phyloP scores from a whole-genome alignment of 2,888 invertebrate genomes.

The Dastarcus helophoroides region DNA sequence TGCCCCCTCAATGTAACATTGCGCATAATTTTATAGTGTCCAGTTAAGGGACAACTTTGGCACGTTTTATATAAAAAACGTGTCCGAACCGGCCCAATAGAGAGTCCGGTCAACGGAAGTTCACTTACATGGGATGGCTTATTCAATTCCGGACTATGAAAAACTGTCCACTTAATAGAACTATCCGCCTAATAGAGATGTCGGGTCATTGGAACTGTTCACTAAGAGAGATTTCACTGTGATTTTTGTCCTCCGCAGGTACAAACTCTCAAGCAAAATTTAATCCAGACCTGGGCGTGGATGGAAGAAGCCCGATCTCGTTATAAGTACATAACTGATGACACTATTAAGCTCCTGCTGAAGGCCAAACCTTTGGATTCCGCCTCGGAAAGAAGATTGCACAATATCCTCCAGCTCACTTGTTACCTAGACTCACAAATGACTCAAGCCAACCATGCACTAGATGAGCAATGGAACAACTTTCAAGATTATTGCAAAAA shows the following conservation, averaged over 20 bases:
- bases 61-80: too few species aligned
- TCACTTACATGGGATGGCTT: too few species aligned
- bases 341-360: constrained; percentile 26
- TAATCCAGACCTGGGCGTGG: constrained; percentile 46
- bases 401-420: constrained; percentile 55
- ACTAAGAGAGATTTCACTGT: too few species aligned
- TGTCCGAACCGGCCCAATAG: too few species aligned
- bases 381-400: constrained; percentile 52
- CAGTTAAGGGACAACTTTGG: too few species aligned
- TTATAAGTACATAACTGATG: constrained; percentile 32
- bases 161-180: too few species aligned
- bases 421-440: constrained; percentile 68
- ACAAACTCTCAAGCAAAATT: constrained; percentile 40
- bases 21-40: too few species aligned
- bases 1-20: too few species aligned
- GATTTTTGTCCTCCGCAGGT: constrained; percentile 20
- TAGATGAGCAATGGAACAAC: constrained; percentile 69
- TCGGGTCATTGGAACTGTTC: too few species aligned
- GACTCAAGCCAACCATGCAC: constrained; percentile 54
- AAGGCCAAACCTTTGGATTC: constrained; percentile 48
- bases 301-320: constrained; percentile 45
- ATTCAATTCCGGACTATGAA: too few species aligned
- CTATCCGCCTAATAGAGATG: too few species aligned
- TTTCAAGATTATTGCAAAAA: constrained; percentile 43
- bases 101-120: too few species aligned